These are phyloP conservation scores for Dysidea cf. avara DNA, from an alignment of 37 sponge, comb jelly and placozoan genomes.

Conservation along the genomic window DNA sequence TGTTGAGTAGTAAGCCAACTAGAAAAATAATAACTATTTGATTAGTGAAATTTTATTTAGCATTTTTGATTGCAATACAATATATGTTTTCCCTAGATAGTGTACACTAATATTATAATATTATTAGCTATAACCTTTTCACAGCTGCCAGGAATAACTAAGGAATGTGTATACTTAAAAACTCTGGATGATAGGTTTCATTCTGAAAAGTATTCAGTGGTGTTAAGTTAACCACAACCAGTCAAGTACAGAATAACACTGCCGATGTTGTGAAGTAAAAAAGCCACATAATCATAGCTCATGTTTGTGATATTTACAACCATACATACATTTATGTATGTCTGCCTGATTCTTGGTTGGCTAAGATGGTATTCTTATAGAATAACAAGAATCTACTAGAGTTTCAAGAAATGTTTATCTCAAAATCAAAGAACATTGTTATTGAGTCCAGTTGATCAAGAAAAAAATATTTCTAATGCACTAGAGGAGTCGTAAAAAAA, in stretches of 20 bases:
- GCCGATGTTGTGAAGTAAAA: too few species aligned
- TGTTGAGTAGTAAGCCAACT: too few species aligned
- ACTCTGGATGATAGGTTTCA: conserved; percentile 43
- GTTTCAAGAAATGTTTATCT: conserved; percentile 74
- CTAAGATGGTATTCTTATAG: conserved; percentile 83
- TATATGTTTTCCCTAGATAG: too few species aligned
- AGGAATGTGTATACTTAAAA: too few species aligned
- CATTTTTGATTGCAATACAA: too few species aligned
- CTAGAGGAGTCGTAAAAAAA: too few species aligned
- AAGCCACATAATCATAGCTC: background rate
- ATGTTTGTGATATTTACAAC: background rate
- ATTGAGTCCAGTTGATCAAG: conserved; percentile 55
- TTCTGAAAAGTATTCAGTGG: conserved; percentile 67
- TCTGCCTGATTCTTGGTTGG: conserved; percentile 50
- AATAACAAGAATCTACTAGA: conserved; percentile 80
- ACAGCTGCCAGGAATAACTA: too few species aligned
- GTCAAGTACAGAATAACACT: conserved; percentile 80
- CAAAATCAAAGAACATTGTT: conserved; percentile 83
- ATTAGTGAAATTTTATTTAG: too few species aligned
- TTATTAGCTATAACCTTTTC: too few species aligned
- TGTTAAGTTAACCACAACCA: conserved; percentile 65
- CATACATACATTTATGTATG: conserved; percentile 39
- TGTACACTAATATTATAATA: too few species aligned
- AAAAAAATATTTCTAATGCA: too few species aligned
- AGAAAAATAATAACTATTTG: too few species aligned